These are phyloP conservation scores for Petrocephalus schoutedeni DNA, from an alignment of 2,797 vertebrate genomes.

Conservation along the genomic window DNA sequence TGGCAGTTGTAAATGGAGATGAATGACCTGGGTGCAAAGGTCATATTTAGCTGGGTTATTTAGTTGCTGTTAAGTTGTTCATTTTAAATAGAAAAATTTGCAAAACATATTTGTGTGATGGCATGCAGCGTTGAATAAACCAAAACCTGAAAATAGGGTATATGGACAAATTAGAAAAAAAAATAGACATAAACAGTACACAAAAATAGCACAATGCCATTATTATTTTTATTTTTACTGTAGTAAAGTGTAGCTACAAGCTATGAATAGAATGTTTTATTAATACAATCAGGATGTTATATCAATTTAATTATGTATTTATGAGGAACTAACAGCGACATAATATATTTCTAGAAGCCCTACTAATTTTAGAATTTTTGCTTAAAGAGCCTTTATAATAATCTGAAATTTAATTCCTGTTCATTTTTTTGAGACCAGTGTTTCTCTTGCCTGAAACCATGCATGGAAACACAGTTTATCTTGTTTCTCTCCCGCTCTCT, in stretches of 20 bases:
- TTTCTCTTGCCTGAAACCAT: neutral
- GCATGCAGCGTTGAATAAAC: neutral
- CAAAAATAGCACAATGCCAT: neutral
- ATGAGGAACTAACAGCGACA: slow-evolving; percentile 6
- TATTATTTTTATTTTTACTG: slow-evolving; percentile 7
- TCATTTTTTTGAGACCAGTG: neutral
- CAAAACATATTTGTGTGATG: neutral
- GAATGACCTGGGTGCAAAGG: neutral
- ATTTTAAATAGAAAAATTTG: neutral
- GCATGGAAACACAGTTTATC: slow-evolving; percentile 14
- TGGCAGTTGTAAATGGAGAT: slow-evolving; percentile 10
- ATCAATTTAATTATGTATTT: slow-evolving; percentile 11
- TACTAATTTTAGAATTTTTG: slow-evolving; percentile 11
- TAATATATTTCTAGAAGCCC: slow-evolving; percentile 14
- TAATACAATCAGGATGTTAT: slow-evolving; percentile 10
- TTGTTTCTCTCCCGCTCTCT: neutral
- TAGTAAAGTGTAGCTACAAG: neutral
- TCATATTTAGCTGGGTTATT: neutral
- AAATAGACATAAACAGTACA: neutral
- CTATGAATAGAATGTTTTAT: slow-evolving; percentile 15
- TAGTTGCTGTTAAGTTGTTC: neutral
- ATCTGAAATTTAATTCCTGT: neutral
- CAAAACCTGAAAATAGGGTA: neutral
- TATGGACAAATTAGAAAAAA: neutral
- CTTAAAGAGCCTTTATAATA: neutral